Base-by-base conservation (phyloP, 2,797 vertebrate genomes). In the Chloroceryle inda region DNA sequence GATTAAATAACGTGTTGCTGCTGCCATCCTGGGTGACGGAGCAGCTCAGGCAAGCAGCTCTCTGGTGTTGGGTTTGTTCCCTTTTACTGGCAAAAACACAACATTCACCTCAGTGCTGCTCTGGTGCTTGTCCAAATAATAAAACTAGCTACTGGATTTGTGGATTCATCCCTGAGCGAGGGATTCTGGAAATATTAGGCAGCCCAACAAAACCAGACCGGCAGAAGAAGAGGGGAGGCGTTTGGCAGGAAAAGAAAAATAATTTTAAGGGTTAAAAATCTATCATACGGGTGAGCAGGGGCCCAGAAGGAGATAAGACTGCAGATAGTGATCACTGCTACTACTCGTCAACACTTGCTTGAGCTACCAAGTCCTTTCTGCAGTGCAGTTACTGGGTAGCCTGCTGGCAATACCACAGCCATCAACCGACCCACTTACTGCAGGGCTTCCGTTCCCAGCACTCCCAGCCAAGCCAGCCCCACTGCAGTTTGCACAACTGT, bases 401-500 rank as follows among this genome's bases (percentile, higher is more conserved):
- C 8, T 1, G 12, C 37, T 75, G 74, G 49, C 89, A 85, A 35
- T 21, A 73, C 83, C 85, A 44, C 91, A 92, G 74, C 88, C 50
- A 27, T 20, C 21, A 11, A 22, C 79, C 2, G 20, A 89, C 87
- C 79, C 38, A 52, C 14, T 92, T 78, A 84, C 67, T 81, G 67
- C 71, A 76, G 74, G 85, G 83, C 29, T 96, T 95, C 92, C 63
- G 52, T 88, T 94, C 91, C 89, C 95, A 92, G 89, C 49, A 2
- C 71, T 73, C 66, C 20, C 53, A 84, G 74, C 71, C 88, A 90
- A 1, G 52, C 52, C 35, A 19, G 31, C 5, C 88, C 74, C 2
- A 26, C 86, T 74, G n/a, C 56, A 49, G 13, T 49, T 84, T 88
- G 81, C 31, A 8, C 79, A 61, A 11, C 44, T 69, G n/a, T 33